Conservation (phyloP, 2,113 vertebrate genomes). For the Tamias sibiricus region DNA sequence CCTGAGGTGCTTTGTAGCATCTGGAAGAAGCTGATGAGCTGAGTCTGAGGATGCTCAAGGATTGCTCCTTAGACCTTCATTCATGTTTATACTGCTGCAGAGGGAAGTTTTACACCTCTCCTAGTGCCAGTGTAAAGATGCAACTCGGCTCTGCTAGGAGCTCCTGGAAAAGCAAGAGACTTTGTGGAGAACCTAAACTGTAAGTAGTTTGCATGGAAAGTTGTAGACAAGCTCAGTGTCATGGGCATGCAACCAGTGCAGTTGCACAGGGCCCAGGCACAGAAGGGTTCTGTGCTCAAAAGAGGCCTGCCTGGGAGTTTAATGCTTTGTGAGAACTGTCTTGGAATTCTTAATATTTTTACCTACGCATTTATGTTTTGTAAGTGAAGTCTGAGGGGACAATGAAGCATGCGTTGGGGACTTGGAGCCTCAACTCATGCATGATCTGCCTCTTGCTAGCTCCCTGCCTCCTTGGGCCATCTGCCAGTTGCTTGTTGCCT, state of each 20-base stretch:
- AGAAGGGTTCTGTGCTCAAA: background rate
- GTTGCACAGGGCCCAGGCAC: background rate
- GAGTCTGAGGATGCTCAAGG: background rate
- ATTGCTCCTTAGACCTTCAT: background rate
- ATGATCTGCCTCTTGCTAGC: background rate
- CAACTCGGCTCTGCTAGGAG: background rate
- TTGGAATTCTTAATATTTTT: background rate
- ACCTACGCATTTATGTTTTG: background rate
- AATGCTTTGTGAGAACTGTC: background rate
- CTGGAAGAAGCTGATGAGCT: background rate
- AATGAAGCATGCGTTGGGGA: fast-evolving
- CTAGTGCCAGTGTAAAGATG: background rate
- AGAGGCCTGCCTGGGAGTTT: background rate
- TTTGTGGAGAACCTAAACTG: background rate
- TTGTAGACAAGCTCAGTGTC: background rate
- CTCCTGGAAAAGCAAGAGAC: background rate
- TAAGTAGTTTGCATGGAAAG: background rate
- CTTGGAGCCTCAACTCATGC: background rate
- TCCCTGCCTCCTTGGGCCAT: background rate
- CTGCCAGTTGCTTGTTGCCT: background rate
- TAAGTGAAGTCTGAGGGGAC: background rate
- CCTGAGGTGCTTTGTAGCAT: background rate
- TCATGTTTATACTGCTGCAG: background rate
- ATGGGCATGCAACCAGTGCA: too few species aligned
- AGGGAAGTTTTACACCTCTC: background rate